Evolutionary conservation across 2,888 invertebrate species (phyloP).

Genomic region (Drosophila mettleri): DNA sequence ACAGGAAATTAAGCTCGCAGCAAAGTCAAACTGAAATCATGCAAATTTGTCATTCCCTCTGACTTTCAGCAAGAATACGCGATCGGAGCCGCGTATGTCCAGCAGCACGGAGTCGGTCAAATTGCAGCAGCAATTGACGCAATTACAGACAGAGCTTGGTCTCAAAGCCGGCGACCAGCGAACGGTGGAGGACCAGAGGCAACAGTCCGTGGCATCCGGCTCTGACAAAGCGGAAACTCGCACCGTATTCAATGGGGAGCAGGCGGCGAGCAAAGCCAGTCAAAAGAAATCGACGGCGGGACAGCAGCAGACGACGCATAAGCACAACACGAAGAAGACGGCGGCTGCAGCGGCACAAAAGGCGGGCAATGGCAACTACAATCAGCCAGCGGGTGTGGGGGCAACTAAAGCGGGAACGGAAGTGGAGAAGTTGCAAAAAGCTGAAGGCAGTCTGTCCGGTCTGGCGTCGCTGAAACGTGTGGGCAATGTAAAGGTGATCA

Average conservation of each 20-base stretch:
- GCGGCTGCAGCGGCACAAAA: constrained; percentile 72
- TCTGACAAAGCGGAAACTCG: constrained; percentile 65
- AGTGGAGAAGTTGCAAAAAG: constrained; percentile 85
- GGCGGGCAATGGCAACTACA: constrained; percentile 77
- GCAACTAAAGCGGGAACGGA: constrained; percentile 53
- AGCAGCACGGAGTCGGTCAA: constrained; percentile 71
- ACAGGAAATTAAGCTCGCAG: too few relatives aligned
- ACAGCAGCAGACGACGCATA: constrained; percentile 63
- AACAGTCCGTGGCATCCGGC: constrained; percentile 43
- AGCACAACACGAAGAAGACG: constrained; percentile 79
- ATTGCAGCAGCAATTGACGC: constrained; percentile 84
- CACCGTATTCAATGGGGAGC: constrained; percentile 59
- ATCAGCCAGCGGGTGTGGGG: constrained; percentile 64
- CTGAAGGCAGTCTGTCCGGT: constrained; percentile 92
- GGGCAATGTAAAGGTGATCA: constrained; percentile 92
- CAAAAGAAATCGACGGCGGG: constrained; percentile 71
- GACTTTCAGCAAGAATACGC: constrained; percentile 80
- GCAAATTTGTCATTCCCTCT: constrained; percentile 55
- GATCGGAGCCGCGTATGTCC: constrained; percentile 76
- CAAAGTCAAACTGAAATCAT: constrained; percentile 49
- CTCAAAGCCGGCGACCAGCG: constrained; percentile 70
- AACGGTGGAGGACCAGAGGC: constrained; percentile 29
- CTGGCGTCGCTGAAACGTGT: constrained; percentile 91
- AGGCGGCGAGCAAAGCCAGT: constrained; percentile 52
- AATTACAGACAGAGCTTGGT: constrained; percentile 73